phyloP scores from a whole-genome alignment of 2,888 invertebrate genomes.

The Lasioglossum calceatum region DNA sequence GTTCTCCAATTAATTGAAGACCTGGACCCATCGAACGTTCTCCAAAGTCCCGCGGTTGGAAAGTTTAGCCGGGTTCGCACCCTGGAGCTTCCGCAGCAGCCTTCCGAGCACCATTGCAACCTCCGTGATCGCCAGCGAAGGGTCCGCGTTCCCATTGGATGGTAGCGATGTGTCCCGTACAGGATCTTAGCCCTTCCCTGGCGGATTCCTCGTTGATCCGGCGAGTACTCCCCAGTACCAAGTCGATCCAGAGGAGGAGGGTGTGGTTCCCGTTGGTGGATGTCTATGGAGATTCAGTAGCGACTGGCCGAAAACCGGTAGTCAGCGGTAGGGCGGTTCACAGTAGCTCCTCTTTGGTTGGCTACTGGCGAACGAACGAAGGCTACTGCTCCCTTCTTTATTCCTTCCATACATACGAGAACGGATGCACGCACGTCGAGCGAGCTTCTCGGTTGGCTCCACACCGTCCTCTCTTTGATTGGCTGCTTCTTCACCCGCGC shows the following conservation, averaged over 20 bases:
- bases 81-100: background rate
- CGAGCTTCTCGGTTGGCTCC: constrained; percentile 77
- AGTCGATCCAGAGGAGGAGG: constrained; percentile 65
- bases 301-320: constrained; percentile 83
- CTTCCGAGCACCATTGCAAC: background rate
- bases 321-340: constrained; percentile 83
- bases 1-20: background rate
- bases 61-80: background rate
- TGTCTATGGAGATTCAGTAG: constrained; percentile 70
- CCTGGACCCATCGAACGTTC: background rate
- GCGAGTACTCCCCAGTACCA: constrained; percentile 13
- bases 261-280: constrained; percentile 77
- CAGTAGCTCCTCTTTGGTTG: constrained; percentile 83
- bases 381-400: constrained; percentile 75
- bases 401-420: constrained; percentile 72
- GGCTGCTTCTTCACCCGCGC: constrained; percentile 66
- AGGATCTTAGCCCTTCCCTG: constrained; percentile 53
- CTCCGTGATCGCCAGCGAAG: background rate
- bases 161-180: background rate
- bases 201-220: constrained; percentile 15
- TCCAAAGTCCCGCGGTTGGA: background rate
- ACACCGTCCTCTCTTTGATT: constrained; percentile 64
- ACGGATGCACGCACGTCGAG: constrained; percentile 79
- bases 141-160: constrained; percentile 22
- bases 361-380: constrained; percentile 77